A percentile compares a stretch with the other conserved stretches of the same genome.
phyloP scores from a whole-genome alignment of 2,888 invertebrate genomes.

The Xanthia togata region DNA sequence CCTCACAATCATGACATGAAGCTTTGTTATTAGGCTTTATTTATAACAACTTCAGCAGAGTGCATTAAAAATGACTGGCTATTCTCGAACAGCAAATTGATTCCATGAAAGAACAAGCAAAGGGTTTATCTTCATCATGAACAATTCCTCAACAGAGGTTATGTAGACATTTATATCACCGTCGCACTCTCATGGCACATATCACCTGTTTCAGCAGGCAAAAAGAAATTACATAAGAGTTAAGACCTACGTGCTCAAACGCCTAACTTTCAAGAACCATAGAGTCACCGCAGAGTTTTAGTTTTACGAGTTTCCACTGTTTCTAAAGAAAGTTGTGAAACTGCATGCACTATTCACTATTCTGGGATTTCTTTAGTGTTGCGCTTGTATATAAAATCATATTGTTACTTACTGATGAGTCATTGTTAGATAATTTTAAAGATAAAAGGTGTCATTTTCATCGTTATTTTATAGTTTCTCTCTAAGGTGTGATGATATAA shows the following conservation, averaged over 20 bases:
- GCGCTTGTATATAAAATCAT: constrained; percentile 55
- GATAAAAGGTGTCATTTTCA: constrained; percentile 14
- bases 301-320: constrained; percentile 64
- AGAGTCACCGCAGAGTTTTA: constrained; percentile 35
- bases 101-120: background rate
- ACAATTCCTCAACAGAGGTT: background rate
- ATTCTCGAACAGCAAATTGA: background rate
- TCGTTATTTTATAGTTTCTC: constrained; percentile 27
- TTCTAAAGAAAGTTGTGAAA: constrained; percentile 77
- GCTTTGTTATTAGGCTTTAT: background rate
- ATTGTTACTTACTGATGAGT: constrained; percentile 23
- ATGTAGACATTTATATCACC: background rate
- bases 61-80: background rate
- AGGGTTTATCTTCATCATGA: background rate
- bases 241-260: constrained; percentile 15
- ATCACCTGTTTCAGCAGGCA: constrained; percentile 1
- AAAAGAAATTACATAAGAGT: constrained; percentile 15
- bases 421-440: constrained; percentile 45
- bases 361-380: constrained; percentile 60
- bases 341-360: constrained; percentile 69
- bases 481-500: background rate
- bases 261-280: constrained; percentile 39
- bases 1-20: background rate
- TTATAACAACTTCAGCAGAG: background rate
- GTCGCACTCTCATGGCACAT: background rate